A percentile compares a stretch with the other conserved stretches of the same genome.
phyloP scores from a whole-genome alignment of 1,140 invertebrate genomes.

The Anthonomus grandis region DNA sequence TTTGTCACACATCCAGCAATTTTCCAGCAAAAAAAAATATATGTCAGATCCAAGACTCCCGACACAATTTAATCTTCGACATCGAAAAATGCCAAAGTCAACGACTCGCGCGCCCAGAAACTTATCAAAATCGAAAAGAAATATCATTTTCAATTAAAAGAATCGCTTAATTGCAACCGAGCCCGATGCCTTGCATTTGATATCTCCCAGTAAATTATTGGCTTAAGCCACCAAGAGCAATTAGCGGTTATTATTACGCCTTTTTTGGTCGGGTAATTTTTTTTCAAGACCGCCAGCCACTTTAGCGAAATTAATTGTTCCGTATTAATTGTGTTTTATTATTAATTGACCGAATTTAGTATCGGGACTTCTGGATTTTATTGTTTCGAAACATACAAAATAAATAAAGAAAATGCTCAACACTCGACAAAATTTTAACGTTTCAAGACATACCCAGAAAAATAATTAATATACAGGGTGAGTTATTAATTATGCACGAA shows the following conservation, averaged over 20 bases:
- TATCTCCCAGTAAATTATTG: slow-evolving; percentile 24
- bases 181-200: slow-evolving; percentile 25
- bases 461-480: neutral
- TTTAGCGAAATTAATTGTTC: slow-evolving; percentile 13
- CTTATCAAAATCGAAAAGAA: slow-evolving; percentile 15
- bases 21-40: too few species aligned
- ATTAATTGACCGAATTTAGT: slow-evolving; percentile 6
- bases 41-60: too few species aligned
- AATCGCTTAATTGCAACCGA: slow-evolving; percentile 21
- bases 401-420: too few species aligned
- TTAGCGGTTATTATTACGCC: slow-evolving; percentile 31
- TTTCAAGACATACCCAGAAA: too few species aligned
- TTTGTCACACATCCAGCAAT: too few species aligned
- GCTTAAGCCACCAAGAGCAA: slow-evolving; percentile 21
- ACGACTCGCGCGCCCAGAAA: neutral
- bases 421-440: too few species aligned
- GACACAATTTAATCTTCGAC: too few species aligned
- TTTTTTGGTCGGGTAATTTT: slow-evolving; percentile 34
- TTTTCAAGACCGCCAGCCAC: slow-evolving; percentile 14
- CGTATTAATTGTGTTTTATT: slow-evolving; percentile 11
- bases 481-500: too few species aligned
- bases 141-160: slow-evolving; percentile 23
- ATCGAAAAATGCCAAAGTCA: neutral
- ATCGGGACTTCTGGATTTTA: neutral
- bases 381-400: too few species aligned